Conservation (phyloP, 2,113 vertebrate genomes). For the Tursiops truncatus region DNA sequence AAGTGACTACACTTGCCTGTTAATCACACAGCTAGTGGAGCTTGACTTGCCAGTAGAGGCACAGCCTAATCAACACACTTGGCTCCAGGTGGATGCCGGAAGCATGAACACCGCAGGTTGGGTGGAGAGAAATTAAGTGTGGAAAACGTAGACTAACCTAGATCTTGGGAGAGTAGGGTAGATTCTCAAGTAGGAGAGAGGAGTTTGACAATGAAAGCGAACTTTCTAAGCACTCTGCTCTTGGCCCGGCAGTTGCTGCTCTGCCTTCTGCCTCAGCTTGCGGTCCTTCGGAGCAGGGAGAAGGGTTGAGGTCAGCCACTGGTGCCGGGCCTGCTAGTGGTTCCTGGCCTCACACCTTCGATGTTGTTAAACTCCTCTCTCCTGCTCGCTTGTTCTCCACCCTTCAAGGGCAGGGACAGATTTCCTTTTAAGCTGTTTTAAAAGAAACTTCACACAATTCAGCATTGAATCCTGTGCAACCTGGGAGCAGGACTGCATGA, state of each 20-base stretch:
- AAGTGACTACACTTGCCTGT: not conserved
- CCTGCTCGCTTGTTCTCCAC: not conserved
- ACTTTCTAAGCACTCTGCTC: not conserved
- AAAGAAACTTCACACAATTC: not conserved
- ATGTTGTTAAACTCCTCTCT: not conserved
- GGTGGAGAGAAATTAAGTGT: not conserved
- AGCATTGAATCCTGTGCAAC: not conserved
- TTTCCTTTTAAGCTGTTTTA: not conserved
- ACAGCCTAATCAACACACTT: not conserved
- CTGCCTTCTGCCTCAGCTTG: not conserved
- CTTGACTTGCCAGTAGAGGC: not conserved
- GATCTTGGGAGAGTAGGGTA: not conserved
- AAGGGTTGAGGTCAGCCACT: not conserved
- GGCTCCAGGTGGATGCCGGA: not conserved
- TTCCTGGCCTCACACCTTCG: not conserved
- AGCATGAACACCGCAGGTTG: not conserved
- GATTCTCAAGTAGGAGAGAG: not conserved
- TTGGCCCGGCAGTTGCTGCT: not conserved
- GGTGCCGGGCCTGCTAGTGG: not conserved
- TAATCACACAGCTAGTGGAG: not conserved
- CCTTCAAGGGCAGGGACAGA: not conserved
- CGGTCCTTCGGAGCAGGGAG: not conserved
- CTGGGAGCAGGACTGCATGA: accelerated
- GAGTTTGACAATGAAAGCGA: not conserved
- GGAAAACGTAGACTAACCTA: not conserved